A percentile compares a stretch with the other conserved stretches of the same genome.
Evolutionary conservation across 2,113 vertebrate genomes (phyloP).

Genomic region (Alethe castanea): DNA sequence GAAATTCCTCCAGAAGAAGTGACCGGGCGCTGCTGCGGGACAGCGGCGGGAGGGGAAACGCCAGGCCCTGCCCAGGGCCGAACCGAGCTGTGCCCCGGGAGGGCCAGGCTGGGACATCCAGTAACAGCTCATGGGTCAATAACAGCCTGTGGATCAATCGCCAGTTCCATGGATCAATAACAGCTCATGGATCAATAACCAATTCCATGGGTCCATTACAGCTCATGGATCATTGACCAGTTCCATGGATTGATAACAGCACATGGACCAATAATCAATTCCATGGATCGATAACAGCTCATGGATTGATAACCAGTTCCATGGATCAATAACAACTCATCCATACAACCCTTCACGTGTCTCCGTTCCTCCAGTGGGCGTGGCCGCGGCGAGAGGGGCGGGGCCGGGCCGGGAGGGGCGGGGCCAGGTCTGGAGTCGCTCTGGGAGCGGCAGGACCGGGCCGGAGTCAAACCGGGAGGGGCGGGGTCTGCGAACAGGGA

Average conservation of each 20-base stretch:
- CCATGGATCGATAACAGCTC: background rate
- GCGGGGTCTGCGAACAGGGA: background rate
- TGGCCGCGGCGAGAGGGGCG: background rate
- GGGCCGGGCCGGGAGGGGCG: background rate
- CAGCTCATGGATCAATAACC: too few relatives aligned
- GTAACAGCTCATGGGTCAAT: too few relatives aligned
- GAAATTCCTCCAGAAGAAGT: slow-evolving; percentile 78
- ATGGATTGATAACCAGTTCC: background rate
- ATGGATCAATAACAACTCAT: background rate
- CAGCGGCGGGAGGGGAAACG: background rate
- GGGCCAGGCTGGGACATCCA: background rate
- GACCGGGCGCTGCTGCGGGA: background rate
- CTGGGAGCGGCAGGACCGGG: background rate
- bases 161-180: background rate
- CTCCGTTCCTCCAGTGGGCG: background rate
- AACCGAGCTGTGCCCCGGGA: background rate
- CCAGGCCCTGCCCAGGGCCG: background rate
- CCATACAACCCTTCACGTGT: background rate
- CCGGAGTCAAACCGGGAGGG: background rate
- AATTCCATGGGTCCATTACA: background rate
- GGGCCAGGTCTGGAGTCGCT: background rate
- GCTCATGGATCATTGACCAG: background rate
- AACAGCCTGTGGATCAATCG: too few relatives aligned
- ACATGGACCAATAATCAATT: rapidly evolving
- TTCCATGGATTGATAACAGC: background rate